Conservation (phyloP, 2,888 invertebrate species). For the Andrena minutula region DNA sequence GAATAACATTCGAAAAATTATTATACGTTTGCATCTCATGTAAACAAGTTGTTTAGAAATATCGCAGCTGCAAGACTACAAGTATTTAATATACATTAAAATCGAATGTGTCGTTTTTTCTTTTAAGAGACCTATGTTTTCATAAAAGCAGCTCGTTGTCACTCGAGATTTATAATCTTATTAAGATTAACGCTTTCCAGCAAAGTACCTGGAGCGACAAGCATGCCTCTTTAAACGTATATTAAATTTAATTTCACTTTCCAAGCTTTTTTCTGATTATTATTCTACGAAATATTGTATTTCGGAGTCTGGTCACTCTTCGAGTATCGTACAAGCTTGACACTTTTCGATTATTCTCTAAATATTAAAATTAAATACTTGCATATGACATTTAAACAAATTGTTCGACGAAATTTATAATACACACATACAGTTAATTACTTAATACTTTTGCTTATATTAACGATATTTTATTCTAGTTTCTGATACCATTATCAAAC, state of each 20-base stretch:
- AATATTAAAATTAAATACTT: neutral
- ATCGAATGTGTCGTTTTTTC: neutral
- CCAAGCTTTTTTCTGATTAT: slow-evolving; percentile 3
- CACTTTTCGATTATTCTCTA: neutral
- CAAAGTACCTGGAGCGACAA: neutral
- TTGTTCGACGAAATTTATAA: neutral
- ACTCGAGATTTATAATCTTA: slow-evolving; percentile 6
- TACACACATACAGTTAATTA: too few relatives aligned
- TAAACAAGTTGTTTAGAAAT: too few relatives aligned
- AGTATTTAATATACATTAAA: too few relatives aligned
- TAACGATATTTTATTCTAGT: neutral
- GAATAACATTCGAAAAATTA: too few relatives aligned
- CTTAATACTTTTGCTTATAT: too few relatives aligned
- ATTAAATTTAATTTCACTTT: slow-evolving; percentile 13
- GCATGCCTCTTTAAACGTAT: slow-evolving; percentile 12
- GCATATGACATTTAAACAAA: neutral
- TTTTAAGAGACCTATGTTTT: neutral
- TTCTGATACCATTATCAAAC: neutral
- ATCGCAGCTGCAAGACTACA: too few relatives aligned
- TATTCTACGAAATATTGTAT: neutral
- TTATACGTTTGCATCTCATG: too few relatives aligned
- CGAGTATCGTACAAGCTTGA: neutral
- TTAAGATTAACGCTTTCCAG: slow-evolving; percentile 17
- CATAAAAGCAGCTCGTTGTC: neutral
- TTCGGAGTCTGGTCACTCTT: too few relatives aligned